Evolutionary conservation across 2,888 invertebrate species (phyloP).

Genomic region (Hirtodrosophila cameraria): DNA sequence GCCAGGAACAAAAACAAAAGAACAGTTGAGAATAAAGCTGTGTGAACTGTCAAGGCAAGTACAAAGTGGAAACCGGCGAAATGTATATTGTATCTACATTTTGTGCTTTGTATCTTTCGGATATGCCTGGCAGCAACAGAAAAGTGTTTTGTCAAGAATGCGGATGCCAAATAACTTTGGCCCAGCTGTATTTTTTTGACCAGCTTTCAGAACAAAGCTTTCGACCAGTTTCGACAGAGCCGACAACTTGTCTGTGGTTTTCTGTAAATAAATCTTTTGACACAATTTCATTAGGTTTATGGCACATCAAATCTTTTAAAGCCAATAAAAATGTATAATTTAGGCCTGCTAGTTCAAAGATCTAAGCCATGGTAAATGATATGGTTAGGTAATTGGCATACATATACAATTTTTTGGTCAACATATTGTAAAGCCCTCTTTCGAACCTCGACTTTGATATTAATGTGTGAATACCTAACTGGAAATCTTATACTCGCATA

Average conservation of each 20-base stretch:
- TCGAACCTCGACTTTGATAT: no score
- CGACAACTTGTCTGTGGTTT: background rate
- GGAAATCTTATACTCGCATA: constrained; percentile 13
- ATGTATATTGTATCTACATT: constrained; percentile 9
- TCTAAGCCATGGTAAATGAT: no score
- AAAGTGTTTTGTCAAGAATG: constrained; percentile 15
- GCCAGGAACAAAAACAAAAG: constrained; percentile 4
- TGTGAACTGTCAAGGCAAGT: constrained; percentile 36
- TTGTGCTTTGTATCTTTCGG: constrained; percentile 7
- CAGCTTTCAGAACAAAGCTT: background rate
- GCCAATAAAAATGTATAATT: no score
- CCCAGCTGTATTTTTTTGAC: background rate
- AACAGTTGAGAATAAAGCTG: constrained; percentile 14
- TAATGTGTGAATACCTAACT: constrained; percentile 4
- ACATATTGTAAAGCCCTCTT: no score
- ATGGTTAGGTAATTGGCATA: no score
- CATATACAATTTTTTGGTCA: no score
- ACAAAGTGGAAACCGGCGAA: background rate
- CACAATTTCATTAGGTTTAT: no score
- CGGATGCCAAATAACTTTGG: constrained; percentile 13
- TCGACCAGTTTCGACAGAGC: background rate
- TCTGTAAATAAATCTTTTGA: background rate
- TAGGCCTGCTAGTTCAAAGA: no score
- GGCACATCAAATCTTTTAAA: background rate
- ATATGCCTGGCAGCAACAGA: constrained; percentile 17